phyloP scores from a whole-genome alignment of 2,113 vertebrate genomes.

The Dendropsophus ebraccatus region DNA sequence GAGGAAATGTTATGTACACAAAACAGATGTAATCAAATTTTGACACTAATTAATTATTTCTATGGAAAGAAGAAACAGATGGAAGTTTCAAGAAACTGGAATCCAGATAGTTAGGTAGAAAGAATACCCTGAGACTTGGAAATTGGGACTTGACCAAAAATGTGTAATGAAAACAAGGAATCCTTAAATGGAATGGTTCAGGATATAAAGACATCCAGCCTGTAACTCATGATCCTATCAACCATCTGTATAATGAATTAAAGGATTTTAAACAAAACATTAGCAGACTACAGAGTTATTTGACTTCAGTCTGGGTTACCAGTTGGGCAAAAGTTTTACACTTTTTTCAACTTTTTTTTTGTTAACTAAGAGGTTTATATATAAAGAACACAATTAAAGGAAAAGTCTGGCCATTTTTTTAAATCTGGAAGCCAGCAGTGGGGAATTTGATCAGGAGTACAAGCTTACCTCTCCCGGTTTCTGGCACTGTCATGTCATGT shows the following conservation, averaged over 20 bases:
- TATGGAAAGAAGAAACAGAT: conserved; percentile 53
- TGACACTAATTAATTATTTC: conserved; percentile 57
- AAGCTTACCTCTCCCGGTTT: too few species aligned
- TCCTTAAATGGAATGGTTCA: conserved; percentile 13
- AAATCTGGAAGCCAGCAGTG: too few species aligned
- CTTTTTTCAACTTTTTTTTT: neutral
- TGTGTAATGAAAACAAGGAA: conserved; percentile 37
- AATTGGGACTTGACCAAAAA: conserved; percentile 42
- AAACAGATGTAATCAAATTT: conserved; percentile 54
- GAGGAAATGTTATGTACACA: conserved; percentile 36
- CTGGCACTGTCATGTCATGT: too few species aligned
- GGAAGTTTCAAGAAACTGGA: conserved; percentile 31
- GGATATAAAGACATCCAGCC: conserved; percentile 40
- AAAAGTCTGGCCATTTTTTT: too few species aligned
- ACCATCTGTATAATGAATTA: conserved; percentile 39
- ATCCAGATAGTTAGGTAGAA: conserved; percentile 42
- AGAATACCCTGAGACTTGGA: conserved; percentile 37
- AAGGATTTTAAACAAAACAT: conserved; percentile 11
- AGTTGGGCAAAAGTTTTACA: conserved; percentile 3
- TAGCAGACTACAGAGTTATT: neutral
- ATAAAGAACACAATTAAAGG: neutral
- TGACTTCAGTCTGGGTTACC: conserved; percentile 28
- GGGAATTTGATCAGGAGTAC: too few species aligned
- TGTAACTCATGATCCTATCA: conserved; percentile 41
- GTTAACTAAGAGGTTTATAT: neutral